These are phyloP conservation scores for Eubasilissa regina DNA, from an alignment of 1,140 invertebrate species.

Conservation along the genomic window DNA sequence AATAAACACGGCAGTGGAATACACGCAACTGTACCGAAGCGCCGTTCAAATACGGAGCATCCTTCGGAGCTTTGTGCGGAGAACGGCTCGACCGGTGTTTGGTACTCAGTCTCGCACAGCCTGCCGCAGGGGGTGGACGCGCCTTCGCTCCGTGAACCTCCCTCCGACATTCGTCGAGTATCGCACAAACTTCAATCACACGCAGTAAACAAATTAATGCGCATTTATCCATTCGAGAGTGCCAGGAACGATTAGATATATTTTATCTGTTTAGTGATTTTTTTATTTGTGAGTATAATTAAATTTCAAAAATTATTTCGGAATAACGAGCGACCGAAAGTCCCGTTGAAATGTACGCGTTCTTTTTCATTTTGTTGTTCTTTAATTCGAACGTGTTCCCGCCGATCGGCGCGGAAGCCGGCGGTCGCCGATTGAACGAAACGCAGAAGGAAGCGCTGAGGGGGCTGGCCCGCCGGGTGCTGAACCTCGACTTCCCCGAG, in stretches of 20 bases:
- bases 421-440: constrained; percentile 40
- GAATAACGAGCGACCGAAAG: background rate
- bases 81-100: background rate
- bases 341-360: constrained; percentile 38
- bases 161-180: too few relatives aligned
- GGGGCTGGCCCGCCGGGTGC: constrained; percentile 18
- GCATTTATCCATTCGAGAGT: too few relatives aligned
- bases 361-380: constrained; percentile 32
- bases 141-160: background rate
- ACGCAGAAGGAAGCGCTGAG: constrained; percentile 49
- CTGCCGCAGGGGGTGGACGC: background rate
- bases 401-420: constrained; percentile 8
- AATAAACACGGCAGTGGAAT: constrained; percentile 8
- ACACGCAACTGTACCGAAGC: background rate
- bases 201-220: too few relatives aligned
- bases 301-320: too few relatives aligned
- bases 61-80: background rate
- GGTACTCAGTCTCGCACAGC: background rate
- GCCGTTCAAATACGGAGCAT: background rate
- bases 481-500: constrained; percentile 36
- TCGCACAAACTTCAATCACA: too few relatives aligned
- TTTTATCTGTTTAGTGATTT: too few relatives aligned
- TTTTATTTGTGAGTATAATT: background rate
- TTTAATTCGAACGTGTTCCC: constrained; percentile 10
- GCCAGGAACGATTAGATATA: too few relatives aligned